Conservation (phyloP, 2,797 vertebrate species). For the Mormyrus proboscirostris region DNA sequence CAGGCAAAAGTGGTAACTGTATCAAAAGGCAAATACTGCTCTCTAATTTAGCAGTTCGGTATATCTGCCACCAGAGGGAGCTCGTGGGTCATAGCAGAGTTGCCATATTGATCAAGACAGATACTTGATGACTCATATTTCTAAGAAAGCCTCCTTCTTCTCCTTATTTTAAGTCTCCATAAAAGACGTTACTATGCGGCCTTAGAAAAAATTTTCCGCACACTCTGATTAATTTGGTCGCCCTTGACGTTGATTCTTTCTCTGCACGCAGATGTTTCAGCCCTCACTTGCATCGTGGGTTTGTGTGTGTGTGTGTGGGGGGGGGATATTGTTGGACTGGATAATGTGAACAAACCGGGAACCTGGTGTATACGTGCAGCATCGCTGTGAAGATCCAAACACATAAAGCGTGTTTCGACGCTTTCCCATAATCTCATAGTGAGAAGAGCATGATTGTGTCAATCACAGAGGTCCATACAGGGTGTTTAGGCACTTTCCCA, state of each 20-base stretch:
- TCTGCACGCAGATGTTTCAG: constrained; percentile 44
- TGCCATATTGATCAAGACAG: constrained; percentile 26
- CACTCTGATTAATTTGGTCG: constrained; percentile 41
- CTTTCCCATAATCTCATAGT: constrained; percentile 45
- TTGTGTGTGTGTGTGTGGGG: constrained; percentile 26
- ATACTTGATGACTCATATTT: constrained; percentile 41
- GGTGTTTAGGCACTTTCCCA: background rate
- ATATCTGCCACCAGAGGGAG: constrained; percentile 54
- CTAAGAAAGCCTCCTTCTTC: constrained; percentile 39
- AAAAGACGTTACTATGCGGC: constrained; percentile 39
- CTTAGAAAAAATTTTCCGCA: constrained; percentile 44
- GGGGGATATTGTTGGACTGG: constrained; percentile 54
- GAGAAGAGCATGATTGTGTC: background rate
- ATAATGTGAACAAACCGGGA: constrained; percentile 48
- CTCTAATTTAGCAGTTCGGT: background rate
- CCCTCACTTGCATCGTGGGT: constrained; percentile 37
- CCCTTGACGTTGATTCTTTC: constrained; percentile 39
- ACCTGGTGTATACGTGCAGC: constrained; percentile 50
- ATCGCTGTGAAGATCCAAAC: constrained; percentile 59
- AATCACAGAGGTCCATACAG: background rate
- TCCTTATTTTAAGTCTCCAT: constrained; percentile 33
- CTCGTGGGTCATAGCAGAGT: constrained; percentile 38
- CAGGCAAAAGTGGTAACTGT: background rate
- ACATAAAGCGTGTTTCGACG: constrained; percentile 47
- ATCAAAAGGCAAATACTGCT: background rate